Evolutionary conservation across 2,113 vertebrate genomes (phyloP), one percentile per base, ranked within the genome.

Genomic region (Hippocampus comes): DNA sequence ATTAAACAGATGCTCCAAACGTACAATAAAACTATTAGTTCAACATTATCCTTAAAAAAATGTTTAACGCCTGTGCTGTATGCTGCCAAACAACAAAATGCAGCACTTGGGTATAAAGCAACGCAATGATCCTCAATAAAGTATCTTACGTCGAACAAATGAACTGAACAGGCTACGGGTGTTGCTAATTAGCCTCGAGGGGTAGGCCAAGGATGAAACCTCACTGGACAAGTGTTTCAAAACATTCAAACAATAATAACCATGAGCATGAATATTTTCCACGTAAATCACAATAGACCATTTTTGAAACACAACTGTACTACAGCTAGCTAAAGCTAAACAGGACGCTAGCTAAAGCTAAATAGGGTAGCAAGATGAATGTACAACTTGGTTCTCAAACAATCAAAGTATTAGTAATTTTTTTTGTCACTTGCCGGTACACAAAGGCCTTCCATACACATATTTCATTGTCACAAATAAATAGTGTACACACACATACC

Each of bases 401-500:
- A 17, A 7, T 61, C 7, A 38, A 4, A 34, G 27, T 38, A 61
- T 61, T 38, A 18, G 17, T 17, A 5, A 30, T 57, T 17, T 60
- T 5, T 5, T 34, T 61, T 61, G 59, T 38, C 59, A 38, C 59
- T 61, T 34, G 27, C 30, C 3, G 25, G 8, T 34, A 18, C 18
- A 27, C 38, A 20, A 61, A 34, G 30, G 18, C 59, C 49, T 21
- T 20, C 20, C 5, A 20, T 20, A 51, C 7, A 27, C 59, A 61
- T 9, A 61, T 20, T 17, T 61, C 14, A 5, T 30, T 8, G 14
- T 30, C 57, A 12, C 57, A 60, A 30, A 60, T 30, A 14, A 14
- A 17, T 14, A 38, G 27, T 34, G 38, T 30, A 27, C 59, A 18
- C 59, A 61, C 63, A 67, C 69, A 55, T 72, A 72, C 70, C 67